Conservation (phyloP, 2,888 invertebrate genomes). For the Augochlorella aurata region DNA sequence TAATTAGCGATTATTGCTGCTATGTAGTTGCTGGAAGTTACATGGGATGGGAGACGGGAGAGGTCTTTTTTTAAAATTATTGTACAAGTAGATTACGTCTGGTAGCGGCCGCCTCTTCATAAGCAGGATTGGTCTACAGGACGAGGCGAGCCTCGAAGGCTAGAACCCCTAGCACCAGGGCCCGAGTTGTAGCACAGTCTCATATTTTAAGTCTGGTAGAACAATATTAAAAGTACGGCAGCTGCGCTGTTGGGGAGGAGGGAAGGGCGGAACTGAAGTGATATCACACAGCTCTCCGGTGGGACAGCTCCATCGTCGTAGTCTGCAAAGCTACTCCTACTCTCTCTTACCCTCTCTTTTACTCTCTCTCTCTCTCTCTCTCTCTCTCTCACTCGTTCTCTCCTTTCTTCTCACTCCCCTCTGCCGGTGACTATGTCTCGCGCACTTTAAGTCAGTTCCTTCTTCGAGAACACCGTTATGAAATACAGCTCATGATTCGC, state of each 20-base stretch:
- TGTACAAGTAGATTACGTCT: conserved; percentile 64
- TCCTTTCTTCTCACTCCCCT: conserved; percentile 37
- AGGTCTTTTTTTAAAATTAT: conserved; percentile 53
- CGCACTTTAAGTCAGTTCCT: conserved; percentile 53
- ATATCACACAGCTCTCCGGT: conserved; percentile 65
- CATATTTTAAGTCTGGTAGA: conserved; percentile 75
- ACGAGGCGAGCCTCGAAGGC: conserved; percentile 61
- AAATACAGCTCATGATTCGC: conserved; percentile 52
- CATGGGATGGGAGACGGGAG: conserved; percentile 13
- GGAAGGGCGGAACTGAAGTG: conserved; percentile 58
- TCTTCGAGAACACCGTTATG: conserved; percentile 54
- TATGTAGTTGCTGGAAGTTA: conserved; percentile 57
- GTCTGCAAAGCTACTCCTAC: conserved; percentile 59
- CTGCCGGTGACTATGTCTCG: conserved; percentile 35
- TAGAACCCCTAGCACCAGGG: conserved; percentile 45
- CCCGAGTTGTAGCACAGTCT: conserved; percentile 71
- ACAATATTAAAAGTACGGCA: conserved; percentile 77
- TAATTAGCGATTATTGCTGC: conserved; percentile 66
- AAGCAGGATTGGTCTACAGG: conserved; percentile 64
- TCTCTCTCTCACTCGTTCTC: conserved; percentile 41
- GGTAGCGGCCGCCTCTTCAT: conserved; percentile 48
- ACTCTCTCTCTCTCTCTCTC: conserved; percentile 24
- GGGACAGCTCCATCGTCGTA: conserved; percentile 71
- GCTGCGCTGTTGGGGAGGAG: conserved; percentile 65
- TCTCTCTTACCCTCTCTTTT: conserved; percentile 43